Conservation (phyloP, 2,797 vertebrate genomes). For the Sus cebifrons region DNA sequence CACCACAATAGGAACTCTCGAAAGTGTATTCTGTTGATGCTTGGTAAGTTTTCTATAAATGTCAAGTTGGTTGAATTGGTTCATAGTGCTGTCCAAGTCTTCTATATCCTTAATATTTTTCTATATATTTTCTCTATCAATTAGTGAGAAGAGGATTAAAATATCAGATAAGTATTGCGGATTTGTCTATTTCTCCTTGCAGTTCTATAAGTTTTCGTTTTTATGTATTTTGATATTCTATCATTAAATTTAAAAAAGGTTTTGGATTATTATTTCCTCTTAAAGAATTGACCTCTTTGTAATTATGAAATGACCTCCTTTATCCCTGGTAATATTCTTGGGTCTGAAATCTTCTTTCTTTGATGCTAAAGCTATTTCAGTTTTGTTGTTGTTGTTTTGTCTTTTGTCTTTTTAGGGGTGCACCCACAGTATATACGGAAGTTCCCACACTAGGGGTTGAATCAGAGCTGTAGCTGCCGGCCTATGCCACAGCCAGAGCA, state of each 20-base stretch:
- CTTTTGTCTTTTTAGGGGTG: too few species aligned
- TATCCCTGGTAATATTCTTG: constrained; percentile 25
- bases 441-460: too few species aligned
- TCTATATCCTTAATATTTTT: background rate
- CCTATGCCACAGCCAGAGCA: too few species aligned
- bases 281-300: background rate
- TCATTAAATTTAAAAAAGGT: background rate
- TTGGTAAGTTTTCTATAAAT: background rate
- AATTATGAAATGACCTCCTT: constrained; percentile 35
- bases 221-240: background rate
- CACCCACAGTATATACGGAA: too few species aligned
- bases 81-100: background rate
- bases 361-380: background rate
- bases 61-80: background rate
- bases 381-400: background rate
- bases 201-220: background rate
- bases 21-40: background rate
- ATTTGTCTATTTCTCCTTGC: background rate
- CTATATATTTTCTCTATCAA: background rate
- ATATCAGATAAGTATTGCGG: background rate
- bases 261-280: background rate
- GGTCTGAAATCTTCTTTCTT: constrained; percentile 34
- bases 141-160: background rate
- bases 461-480: too few species aligned
- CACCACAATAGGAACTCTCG: too few species aligned